Evolutionary conservation across 2,888 invertebrate genomes (phyloP), one percentile per base, ranked within the genome.

Genomic region (Cancer borealis): DNA sequence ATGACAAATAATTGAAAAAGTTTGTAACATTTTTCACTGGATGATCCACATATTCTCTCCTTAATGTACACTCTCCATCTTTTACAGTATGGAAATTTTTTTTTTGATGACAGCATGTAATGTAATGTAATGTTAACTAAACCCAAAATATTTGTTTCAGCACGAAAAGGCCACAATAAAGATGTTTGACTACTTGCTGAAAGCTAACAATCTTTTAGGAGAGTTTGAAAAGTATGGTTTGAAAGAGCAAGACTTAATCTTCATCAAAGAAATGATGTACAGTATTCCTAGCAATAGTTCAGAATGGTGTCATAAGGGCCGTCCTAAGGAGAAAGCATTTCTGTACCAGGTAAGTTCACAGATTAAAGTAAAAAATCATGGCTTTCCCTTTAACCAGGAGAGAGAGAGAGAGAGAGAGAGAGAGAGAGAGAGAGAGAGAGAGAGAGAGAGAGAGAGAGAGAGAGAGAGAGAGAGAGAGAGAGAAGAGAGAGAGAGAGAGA

Each of bases 91-190:
- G 21, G 17, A 60, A 60, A 73, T 5, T 73, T 2, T 2, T 0
- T 12, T 54, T 8, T 73, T 26, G 73, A 73, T 73, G 10, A 10
- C 6, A 73, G 73, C 73, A 26, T 73, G 21, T 8, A 91, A 30
- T 5, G 49, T 91, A 17, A 14, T 49, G 14, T 39, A 91, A 46
- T 88, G 1, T 47, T 46, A 45, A 88, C 26, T 21, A 46, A 46
- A 88, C 30, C 46, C 12, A 21, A 30, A n/a, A 30, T 88, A 88
- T 54, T 5, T 39, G 26, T 92, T 54, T 79, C 96, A 97, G 97
- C 97, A 97, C 96, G 97, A 97, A 96, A 96, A 96, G n/a, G 96
- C 96, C 14, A 97, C 97, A 1, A 96, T 96, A 10, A 95, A 96
- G 91, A 97, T 97, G 96, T 96, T 97, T 95, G 96, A 97, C 84